These are phyloP conservation scores for Tupaia chinensis DNA, from an alignment of 2,113 vertebrate genomes.

Conservation along the genomic window DNA sequence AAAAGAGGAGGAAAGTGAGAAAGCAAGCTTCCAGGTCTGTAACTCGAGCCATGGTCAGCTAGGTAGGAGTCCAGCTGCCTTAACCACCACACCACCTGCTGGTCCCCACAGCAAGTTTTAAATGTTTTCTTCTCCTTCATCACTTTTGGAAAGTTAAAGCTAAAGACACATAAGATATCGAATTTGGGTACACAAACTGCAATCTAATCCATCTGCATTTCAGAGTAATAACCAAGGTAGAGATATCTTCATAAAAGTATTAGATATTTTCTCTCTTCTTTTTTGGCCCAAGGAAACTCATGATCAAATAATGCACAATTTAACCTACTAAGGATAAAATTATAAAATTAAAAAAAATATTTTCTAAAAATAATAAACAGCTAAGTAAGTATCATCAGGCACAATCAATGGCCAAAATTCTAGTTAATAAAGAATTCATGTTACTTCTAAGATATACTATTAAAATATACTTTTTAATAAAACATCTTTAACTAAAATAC, in stretches of 20 bases:
- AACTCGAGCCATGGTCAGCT: too few species aligned
- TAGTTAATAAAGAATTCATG: slow-evolving; percentile 6
- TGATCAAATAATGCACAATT: not conserved
- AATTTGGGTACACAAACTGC: not conserved
- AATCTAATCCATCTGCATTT: not conserved
- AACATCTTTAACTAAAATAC: not conserved
- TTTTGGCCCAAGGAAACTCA: not conserved
- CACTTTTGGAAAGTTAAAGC: not conserved
- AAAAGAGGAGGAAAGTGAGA: too few species aligned
- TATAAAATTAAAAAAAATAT: not conserved
- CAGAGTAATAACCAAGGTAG: not conserved
- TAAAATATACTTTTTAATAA: not conserved
- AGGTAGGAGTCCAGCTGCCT: too few species aligned
- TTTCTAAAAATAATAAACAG: not conserved
- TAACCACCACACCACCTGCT: too few species aligned
- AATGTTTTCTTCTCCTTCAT: slow-evolving; percentile 9
- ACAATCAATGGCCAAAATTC: not conserved
- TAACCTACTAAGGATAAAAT: slow-evolving; percentile 42
- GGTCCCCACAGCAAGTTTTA: not conserved
- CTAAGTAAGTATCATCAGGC: not conserved
- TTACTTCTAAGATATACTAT: not conserved
- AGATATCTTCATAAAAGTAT: not conserved
- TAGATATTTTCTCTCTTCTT: not conserved
- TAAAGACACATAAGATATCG: not conserved
- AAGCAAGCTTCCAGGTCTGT: too few species aligned